Conservation (phyloP, 2,797 vertebrate genomes). For the Takifugu ocellatus region DNA sequence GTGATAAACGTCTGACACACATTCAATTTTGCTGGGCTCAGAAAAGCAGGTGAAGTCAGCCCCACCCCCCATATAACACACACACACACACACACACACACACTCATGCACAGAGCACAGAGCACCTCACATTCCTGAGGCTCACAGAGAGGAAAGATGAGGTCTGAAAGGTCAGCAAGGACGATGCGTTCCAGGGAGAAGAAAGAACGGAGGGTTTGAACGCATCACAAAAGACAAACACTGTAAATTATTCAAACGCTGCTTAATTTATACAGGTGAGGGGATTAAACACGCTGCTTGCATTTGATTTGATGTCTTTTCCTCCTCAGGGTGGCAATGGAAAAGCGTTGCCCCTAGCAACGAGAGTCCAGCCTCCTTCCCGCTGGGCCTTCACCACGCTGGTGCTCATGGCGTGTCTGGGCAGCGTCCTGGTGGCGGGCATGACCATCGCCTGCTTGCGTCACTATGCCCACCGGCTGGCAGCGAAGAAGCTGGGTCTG, state of each 20-base stretch:
- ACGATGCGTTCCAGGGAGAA: slow-evolving; percentile 21
- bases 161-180: slow-evolving; percentile 39
- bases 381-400: slow-evolving; percentile 85
- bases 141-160: slow-evolving; percentile 32
- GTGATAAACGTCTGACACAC: not conserved
- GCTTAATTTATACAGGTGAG: not conserved
- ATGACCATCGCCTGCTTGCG: slow-evolving; percentile 82
- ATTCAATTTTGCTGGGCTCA: slow-evolving; percentile 14
- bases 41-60: slow-evolving; percentile 29
- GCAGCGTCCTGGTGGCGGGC: slow-evolving; percentile 81
- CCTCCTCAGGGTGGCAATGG: slow-evolving; percentile 76
- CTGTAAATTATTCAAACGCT: not conserved
- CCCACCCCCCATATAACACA: slow-evolving; percentile 7
- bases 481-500: slow-evolving; percentile 86
- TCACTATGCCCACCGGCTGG: slow-evolving; percentile 83
- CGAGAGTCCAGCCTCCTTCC: slow-evolving; percentile 70
- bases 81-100: slow-evolving; percentile 18
- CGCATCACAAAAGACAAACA: not conserved
- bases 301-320: not conserved
- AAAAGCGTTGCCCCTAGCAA: slow-evolving; percentile 65
- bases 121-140: slow-evolving; percentile 42
- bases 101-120: not conserved
- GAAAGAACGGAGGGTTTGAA: not conserved
- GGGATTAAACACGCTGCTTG: not conserved
- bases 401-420: slow-evolving; percentile 83